A percentile compares a stretch with the other conserved stretches of the same genome.
These are phyloP conservation scores for Pyxicephalus adspersus DNA, from an alignment of 2,113 vertebrate genomes.

Conservation along the genomic window DNA sequence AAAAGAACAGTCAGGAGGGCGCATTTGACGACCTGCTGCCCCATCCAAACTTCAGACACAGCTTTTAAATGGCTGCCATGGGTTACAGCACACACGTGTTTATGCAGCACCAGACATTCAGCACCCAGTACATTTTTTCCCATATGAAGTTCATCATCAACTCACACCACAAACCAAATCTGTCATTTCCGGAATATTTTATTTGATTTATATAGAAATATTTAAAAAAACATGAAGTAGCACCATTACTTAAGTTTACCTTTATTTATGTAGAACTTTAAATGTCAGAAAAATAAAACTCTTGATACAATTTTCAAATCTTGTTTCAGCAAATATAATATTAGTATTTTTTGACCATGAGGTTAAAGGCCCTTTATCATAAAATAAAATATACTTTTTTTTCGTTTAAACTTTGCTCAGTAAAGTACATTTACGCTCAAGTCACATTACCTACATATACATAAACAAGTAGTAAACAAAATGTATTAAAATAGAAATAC, in stretches of 20 bases:
- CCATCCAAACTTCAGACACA: too few relatives aligned
- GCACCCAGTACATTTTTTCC: too few relatives aligned
- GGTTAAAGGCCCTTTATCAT: conserved; percentile 99
- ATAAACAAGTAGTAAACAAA: conserved; percentile 99
- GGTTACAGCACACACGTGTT: too few relatives aligned
- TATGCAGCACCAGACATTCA: too few relatives aligned
- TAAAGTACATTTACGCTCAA: conserved; percentile 99
- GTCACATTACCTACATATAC: conserved; percentile 99
- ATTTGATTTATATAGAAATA: conserved; percentile 99
- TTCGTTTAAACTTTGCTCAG: conserved; percentile 99
- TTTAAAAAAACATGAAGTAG: conserved; percentile 99
- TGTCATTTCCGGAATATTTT: conserved; percentile 88
- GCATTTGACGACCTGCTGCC: too few relatives aligned
- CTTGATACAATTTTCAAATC: conserved; percentile 99
- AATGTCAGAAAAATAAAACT: conserved; percentile 99
- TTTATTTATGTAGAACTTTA: conserved; percentile 99
- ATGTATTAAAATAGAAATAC: conserved; percentile 99
- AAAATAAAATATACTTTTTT: conserved; percentile 99
- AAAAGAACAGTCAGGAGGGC: too few relatives aligned
- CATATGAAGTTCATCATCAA: conserved; percentile 40
- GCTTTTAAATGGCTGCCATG: too few relatives aligned
- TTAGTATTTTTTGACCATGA: conserved; percentile 97
- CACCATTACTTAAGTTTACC: conserved; percentile 98
- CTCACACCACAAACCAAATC: conserved; percentile 64
- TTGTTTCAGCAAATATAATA: conserved; percentile 99